Evolutionary conservation across 2,888 invertebrate species (phyloP), one percentile per base, ranked within the genome.

Genomic region (Hyles lineata): DNA sequence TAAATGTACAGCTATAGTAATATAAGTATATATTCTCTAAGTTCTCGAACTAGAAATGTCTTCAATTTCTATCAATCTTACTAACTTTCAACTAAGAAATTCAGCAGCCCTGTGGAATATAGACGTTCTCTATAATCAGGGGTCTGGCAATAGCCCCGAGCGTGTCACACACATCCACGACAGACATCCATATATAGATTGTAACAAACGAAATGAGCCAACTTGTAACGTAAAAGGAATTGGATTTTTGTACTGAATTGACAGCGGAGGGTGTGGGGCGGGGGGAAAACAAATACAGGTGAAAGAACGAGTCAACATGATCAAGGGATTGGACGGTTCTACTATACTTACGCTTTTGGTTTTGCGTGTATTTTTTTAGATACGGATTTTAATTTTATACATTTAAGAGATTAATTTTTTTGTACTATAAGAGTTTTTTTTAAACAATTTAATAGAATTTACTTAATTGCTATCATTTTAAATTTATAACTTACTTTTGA

Each of bases 191-290:
- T 84, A 88, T 87, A 88, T 86, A 84, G 85, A 87, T 86, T 85
- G 85, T 85, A 81, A 79, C 87, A 87, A 88, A 90, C 87, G 87
- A 89, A 91, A 92, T 90, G 90, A 92, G 85, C 84, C 85, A 87
- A 89, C 87, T 90, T 90, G 88, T 89, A 89, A 87, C 88, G 89
- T 88, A 85, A 90, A 91, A 91, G 90, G 90, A 90, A 93, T 92
- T 92, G 92, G 91, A 90, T 92, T 92, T 84, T 89, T 82, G 90
- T 90, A 91, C 91, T 90, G 91, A 91, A 91, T 90, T 89, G 90
- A 88, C 88, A 83, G 80, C 82, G 81, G 81, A 59, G 74, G 74
- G 78, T 43, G 72, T 72, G 75, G 72, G 63, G 73, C 76, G 74
- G 78, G 78, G 79, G 76, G 79, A 77, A 85, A 82, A 88, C 87